Evolutionary conservation across 2,888 invertebrate species (phyloP).

Genomic region (Pycnomerus fuliginosus): DNA sequence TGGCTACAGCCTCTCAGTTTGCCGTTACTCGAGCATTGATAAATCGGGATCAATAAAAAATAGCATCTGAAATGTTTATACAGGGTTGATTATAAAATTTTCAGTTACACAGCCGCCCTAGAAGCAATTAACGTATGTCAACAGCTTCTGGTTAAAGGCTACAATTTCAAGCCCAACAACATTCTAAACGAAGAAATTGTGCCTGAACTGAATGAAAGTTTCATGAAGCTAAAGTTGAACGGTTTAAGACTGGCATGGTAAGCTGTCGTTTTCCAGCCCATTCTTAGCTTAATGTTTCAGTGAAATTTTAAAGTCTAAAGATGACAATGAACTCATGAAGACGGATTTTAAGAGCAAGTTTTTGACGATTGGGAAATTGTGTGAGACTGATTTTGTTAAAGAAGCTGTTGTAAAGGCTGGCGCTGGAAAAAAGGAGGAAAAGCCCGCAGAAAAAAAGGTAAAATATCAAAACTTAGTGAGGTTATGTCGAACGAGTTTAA

Average conservation of each 20-base stretch:
- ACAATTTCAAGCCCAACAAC: conserved; percentile 13
- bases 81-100: too few relatives aligned
- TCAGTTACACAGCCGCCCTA: too few relatives aligned
- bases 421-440: conserved; percentile 1
- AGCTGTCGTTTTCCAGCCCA: conserved; percentile 1
- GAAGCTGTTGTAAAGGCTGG: too few relatives aligned
- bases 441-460: not conserved
- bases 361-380: conserved; percentile 9
- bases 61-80: too few relatives aligned
- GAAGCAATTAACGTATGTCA: conserved; percentile 11
- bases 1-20: conserved; percentile 2
- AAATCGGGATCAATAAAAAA: too few relatives aligned
- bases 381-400: conserved; percentile 6
- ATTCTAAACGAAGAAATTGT: conserved; percentile 10
- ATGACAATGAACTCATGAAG: conserved; percentile 4
- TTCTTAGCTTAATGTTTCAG: conserved; percentile 2
- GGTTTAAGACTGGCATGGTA: conserved; percentile 6
- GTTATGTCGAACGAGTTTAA: too few relatives aligned
- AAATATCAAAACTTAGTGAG: too few relatives aligned
- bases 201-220: conserved; percentile 14
- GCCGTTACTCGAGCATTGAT: too few relatives aligned
- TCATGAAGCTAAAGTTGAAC: conserved; percentile 13
- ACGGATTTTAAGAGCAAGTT: too few relatives aligned
- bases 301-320: conserved; percentile 5
- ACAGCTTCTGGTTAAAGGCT: conserved; percentile 8